Conservation (phyloP, 1,140 invertebrate species). For the Brachionus paranguensis region DNA sequence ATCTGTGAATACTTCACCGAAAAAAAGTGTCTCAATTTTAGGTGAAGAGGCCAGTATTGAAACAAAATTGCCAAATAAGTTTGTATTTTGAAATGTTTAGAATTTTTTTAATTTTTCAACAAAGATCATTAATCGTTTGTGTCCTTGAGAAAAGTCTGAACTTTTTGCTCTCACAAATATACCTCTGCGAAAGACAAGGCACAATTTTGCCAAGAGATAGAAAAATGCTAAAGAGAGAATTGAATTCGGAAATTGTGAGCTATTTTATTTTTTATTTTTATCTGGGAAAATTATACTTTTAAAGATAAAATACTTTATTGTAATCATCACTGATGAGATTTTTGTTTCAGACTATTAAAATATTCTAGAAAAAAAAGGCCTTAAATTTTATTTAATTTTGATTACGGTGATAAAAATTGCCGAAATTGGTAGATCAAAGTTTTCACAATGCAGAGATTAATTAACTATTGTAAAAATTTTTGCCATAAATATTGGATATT, state of each 20-base stretch:
- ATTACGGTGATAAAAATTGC: too few species aligned
- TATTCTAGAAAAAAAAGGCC: too few species aligned
- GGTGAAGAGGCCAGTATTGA: background rate
- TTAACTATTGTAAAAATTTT: too few species aligned
- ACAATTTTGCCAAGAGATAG: slow-evolving; percentile 3
- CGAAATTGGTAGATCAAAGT: too few species aligned
- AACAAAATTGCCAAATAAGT: slow-evolving; percentile 13
- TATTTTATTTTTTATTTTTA: background rate
- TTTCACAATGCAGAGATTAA: too few species aligned
- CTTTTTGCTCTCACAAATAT: slow-evolving; percentile 15
- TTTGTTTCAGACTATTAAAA: too few species aligned
- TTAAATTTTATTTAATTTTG: too few species aligned
- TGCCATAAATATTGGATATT: too few species aligned
- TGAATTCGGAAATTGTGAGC: slow-evolving; percentile 32
- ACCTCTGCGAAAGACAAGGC: background rate
- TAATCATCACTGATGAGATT: too few species aligned
- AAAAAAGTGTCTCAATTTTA: slow-evolving; percentile 17
- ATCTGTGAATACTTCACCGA: background rate
- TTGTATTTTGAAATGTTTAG: background rate
- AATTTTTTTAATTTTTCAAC: background rate
- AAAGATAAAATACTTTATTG: too few species aligned
- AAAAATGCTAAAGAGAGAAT: slow-evolving; percentile 23
- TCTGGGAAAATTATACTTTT: background rate
- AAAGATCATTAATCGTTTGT: background rate
- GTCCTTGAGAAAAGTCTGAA: slow-evolving; percentile 5